Base-by-base conservation (phyloP, 2,797 vertebrate genomes). In the Acestrorhynchus altus region DNA sequence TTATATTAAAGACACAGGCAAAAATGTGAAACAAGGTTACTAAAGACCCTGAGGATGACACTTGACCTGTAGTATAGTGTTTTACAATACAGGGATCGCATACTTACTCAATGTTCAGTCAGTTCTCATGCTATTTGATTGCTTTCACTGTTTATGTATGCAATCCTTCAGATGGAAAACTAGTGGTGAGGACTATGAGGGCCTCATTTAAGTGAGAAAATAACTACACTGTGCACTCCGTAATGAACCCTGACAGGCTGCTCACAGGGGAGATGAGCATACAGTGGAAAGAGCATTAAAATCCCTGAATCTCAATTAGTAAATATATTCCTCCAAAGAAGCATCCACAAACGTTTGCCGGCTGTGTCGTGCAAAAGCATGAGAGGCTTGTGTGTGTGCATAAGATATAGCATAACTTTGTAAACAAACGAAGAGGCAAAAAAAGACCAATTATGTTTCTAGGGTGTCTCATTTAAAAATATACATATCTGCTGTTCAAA, bases 1-100 rank as follows among this genome's bases (percentile, higher is more conserved):
- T 44, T 78, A 78, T 49, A 54, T 80, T 69, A 31, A 78, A 71
- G 70, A 80, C 28, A 7, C 26, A 77, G 51, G 81, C 18, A 35
- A 35, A 35, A 6, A 2, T 8, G 54, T 64, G 57, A 57, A 81
- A 79, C 72, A 61, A 11, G 54, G 71, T 63, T 74, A 49, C 70
- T 81, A 69, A 57, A 26, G 11, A 78, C 65, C 51, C n/a, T 10
- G 15, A 64, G 44, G 52, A 47, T 24, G 20, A 54, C 56, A 22
- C 44, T 24, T 28, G 40, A 46, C 49, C 20, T 63, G 28, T 4
- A 42, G 4, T 31, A 20, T 12, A 15, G 20, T 35, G 31, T 72
- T 57, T 28, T 42, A 54, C 49, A 52, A 42, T 57, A 31, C 24
- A 11, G 9, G 4, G 44, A 44, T 51, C 47, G 65, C 8, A 24